Conservation (phyloP, 2,888 invertebrate genomes). For the Cosmorhoe ocellata region DNA sequence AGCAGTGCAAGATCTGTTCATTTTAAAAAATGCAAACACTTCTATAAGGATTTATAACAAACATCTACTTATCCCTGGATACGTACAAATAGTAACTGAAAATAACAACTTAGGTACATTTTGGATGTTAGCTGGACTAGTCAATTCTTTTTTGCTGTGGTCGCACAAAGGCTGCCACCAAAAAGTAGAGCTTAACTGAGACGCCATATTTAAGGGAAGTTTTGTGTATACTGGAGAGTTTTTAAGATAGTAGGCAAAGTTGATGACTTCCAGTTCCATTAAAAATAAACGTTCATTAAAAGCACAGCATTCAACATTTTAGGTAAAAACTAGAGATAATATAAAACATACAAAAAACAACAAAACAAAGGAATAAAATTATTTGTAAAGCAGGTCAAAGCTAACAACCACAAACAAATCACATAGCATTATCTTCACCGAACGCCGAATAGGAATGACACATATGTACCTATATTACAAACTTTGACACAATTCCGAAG, state of each 20-base stretch:
- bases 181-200: slow-evolving; percentile 9
- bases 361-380: too few species aligned
- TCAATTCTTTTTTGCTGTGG: background rate
- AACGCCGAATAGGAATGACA: slow-evolving; percentile 4
- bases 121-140: background rate
- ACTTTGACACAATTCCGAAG: slow-evolving; percentile 16
- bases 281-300: background rate
- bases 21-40: too few species aligned
- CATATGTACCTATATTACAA: slow-evolving; percentile 5
- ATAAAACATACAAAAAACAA: too few species aligned
- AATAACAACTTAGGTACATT: too few species aligned
- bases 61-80: too few species aligned
- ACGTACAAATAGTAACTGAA: too few species aligned
- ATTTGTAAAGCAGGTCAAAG: too few species aligned
- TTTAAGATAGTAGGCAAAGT: slow-evolving; percentile 7
- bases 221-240: background rate
- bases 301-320: too few species aligned
- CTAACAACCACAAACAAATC: background rate
- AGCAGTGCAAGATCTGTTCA: too few species aligned
- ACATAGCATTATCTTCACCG: background rate
- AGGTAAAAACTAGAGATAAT: too few species aligned
- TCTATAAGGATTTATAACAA: too few species aligned
- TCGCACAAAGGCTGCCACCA: slow-evolving; percentile 6
- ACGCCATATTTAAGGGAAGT: slow-evolving; percentile 12
- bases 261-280: background rate